Conservation (phyloP, 2,888 invertebrate genomes). For the Drosophila borealis region DNA sequence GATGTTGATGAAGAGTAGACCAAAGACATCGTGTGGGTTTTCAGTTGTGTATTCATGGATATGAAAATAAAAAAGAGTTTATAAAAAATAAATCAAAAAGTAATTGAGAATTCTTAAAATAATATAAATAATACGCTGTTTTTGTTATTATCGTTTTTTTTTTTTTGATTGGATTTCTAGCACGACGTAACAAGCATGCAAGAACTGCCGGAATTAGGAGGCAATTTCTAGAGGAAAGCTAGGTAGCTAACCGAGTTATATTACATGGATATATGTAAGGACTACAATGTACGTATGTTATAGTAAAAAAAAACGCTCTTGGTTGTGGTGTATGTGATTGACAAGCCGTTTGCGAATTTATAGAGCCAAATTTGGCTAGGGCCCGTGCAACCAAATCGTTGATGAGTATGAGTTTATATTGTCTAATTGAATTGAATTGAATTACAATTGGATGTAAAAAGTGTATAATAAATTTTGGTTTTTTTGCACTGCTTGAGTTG, state of each 20-base stretch:
- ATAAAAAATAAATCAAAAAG: conserved; percentile 36
- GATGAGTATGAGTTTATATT: conserved; percentile 31
- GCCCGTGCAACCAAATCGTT: conserved; percentile 52
- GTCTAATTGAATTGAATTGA: conserved; percentile 16
- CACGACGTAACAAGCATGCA: conserved; percentile 55
- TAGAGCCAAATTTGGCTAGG: conserved; percentile 31
- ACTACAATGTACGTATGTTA: conserved; percentile 33
- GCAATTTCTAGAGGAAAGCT: conserved; percentile 43
- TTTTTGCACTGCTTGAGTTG: conserved; percentile 42
- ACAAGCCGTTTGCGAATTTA: conserved; percentile 44
- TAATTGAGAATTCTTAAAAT: conserved; percentile 38
- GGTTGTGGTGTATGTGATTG: conserved; percentile 13
- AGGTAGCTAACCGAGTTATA: conserved; percentile 29
- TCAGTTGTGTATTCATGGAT: conserved; percentile 44
- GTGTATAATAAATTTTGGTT: conserved; percentile 29
- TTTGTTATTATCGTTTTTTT: conserved; percentile 3
- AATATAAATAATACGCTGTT: conserved; percentile 31
- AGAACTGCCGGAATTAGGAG: conserved; percentile 30
- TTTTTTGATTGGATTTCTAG: conserved; percentile 27
- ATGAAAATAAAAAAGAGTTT: conserved; percentile 53
- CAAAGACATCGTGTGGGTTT: conserved; percentile 55
- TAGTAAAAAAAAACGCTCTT: conserved; percentile 11
- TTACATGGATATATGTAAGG: conserved; percentile 26
- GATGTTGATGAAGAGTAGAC: conserved; percentile 32
- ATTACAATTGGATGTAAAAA: conserved; percentile 10